A percentile compares a stretch with the other conserved stretches of the same genome.
Conservation (phyloP, 2,113 vertebrate genomes). For the Hyla sarda region DNA sequence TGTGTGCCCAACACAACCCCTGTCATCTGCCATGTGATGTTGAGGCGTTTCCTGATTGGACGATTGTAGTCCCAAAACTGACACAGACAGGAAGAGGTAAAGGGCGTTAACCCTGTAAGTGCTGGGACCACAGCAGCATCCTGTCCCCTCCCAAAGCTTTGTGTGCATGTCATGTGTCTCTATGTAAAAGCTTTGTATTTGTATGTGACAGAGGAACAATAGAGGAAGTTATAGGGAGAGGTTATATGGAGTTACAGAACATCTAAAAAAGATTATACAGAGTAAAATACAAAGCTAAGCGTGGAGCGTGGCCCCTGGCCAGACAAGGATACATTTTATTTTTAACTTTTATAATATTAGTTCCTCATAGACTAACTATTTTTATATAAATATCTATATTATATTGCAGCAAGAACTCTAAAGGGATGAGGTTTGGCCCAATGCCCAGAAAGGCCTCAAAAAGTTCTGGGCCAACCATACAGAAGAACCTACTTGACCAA, state of each 20-base stretch:
- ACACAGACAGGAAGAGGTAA: constrained; percentile 56
- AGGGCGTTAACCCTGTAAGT: constrained; percentile 53
- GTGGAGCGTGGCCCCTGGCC: not conserved
- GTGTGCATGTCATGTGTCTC: constrained; percentile 35
- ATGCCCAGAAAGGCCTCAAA: not conserved
- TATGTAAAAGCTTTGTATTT: constrained; percentile 15
- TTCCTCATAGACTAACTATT: not conserved
- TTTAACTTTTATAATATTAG: not conserved
- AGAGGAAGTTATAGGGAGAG: constrained; percentile 47
- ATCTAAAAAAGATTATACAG: not conserved
- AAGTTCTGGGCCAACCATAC: not conserved
- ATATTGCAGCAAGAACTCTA: not conserved
- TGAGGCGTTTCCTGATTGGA: constrained; percentile 47
- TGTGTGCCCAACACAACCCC: not conserved
- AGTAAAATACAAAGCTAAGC: not conserved
- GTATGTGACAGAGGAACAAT: constrained; percentile 30
- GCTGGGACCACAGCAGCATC: constrained; percentile 55
- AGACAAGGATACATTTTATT: too few relatives aligned
- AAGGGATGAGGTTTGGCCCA: not conserved
- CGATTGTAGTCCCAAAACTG: constrained; percentile 42
- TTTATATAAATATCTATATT: not conserved
- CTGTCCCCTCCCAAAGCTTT: constrained; percentile 54
- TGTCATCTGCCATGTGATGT: constrained; percentile 56
- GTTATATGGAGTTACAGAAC: constrained; percentile 21
- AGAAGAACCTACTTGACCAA: not conserved